Conservation (phyloP, 1,140 invertebrate genomes). For the Penaeus japonicus region DNA sequence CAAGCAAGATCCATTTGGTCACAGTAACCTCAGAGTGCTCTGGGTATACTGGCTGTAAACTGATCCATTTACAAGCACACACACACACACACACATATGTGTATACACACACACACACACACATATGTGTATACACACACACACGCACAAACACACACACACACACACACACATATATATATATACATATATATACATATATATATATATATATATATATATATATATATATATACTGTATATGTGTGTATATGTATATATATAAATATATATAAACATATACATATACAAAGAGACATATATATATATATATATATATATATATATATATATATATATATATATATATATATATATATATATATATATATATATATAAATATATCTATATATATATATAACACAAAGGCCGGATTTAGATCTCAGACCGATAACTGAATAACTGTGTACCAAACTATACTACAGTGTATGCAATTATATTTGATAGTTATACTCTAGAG, state of each 20-base stretch:
- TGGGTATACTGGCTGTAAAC: too few species aligned
- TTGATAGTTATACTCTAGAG: too few species aligned
- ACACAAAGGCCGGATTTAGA: background rate
- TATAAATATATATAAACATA: background rate
- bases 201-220: constrained; percentile 6
- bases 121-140: background rate
- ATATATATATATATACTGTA: background rate
- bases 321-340: background rate
- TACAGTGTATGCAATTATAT: too few species aligned
- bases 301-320: constrained; percentile 4
- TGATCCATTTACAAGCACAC: too few species aligned
- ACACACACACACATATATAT: background rate
- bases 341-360: background rate
- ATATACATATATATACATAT: background rate
- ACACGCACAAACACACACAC: background rate
- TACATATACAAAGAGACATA: background rate
- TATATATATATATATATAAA: background rate
- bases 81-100: background rate
- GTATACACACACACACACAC: background rate
- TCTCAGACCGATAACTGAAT: background rate
- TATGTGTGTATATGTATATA: background rate
- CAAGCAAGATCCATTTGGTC: too few species aligned
- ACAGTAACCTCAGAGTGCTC: too few species aligned
- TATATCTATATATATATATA: background rate
- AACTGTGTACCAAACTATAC: background rate